These are phyloP conservation scores for Vidua chalybeata DNA, from an alignment of 2,113 vertebrate species.

Conservation along the genomic window DNA sequence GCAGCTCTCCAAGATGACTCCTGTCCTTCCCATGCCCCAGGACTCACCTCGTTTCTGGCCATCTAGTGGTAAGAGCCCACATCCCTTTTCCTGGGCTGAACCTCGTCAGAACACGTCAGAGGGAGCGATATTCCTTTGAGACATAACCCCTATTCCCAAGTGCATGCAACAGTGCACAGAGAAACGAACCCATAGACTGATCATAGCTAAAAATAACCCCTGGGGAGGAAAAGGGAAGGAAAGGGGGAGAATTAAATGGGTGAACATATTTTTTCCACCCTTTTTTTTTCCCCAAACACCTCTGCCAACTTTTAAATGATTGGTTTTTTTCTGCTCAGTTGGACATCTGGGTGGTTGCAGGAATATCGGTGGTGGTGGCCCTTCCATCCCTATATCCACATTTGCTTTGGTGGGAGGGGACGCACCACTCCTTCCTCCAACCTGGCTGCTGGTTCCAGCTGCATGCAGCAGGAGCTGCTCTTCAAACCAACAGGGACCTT, in stretches of 20 bases:
- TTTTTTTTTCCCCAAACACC: neutral
- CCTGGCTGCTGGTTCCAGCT: neutral
- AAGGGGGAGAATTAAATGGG: neutral
- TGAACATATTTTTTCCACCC: neutral
- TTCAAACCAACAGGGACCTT: neutral
- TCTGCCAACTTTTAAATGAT: neutral
- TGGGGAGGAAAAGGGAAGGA: neutral
- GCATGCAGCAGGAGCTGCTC: neutral
- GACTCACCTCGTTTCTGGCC: neutral
- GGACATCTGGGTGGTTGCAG: neutral
- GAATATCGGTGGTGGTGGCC: neutral
- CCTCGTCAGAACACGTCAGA: neutral
- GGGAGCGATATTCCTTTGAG: neutral
- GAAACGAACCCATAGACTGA: neutral
- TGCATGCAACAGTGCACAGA: neutral
- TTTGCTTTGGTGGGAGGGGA: neutral
- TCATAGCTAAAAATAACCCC: neutral
- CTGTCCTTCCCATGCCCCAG: neutral
- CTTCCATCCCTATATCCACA: accelerated
- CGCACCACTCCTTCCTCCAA: neutral
- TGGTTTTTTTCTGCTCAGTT: neutral
- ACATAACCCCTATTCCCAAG: neutral
- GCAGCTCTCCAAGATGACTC: neutral
- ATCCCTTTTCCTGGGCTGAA: neutral
- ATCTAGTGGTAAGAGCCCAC: neutral